Percentiles rank a stretch among this genome's conserved stretches.
Conservation (phyloP, 1,140 invertebrate species). For the Macrobrachium rosenbergii region DNA sequence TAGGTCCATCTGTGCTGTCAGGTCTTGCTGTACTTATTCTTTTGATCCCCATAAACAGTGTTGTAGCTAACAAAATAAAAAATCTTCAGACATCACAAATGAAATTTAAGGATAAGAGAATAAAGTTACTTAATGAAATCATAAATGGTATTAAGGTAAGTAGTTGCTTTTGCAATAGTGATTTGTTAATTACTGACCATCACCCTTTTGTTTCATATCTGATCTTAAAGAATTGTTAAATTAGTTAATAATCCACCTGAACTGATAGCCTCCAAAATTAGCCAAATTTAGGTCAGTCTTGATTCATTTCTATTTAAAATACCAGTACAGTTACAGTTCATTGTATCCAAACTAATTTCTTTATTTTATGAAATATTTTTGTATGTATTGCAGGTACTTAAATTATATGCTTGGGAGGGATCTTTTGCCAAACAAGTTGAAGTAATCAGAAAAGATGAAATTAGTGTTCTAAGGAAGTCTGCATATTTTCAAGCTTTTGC, state of each 20-base stretch:
- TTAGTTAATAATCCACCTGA: too few relatives aligned
- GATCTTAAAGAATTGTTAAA: too few relatives aligned
- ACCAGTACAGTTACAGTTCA: background rate
- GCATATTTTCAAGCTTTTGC: slow-evolving; percentile 62
- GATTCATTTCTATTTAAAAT: background rate
- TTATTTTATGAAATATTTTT: background rate
- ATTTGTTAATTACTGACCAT: background rate
- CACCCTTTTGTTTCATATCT: too few relatives aligned
- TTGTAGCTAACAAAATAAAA: slow-evolving; percentile 84
- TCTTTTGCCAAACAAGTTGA: slow-evolving; percentile 66
- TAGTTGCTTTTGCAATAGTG: background rate
- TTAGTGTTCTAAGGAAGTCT: slow-evolving; percentile 58
- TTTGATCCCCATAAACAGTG: slow-evolving; percentile 89
- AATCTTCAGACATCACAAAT: slow-evolving; percentile 86
- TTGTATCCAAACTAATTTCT: too few relatives aligned
- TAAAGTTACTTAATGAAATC: slow-evolving; percentile 95
- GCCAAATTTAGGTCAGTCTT: too few relatives aligned
- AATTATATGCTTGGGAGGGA: slow-evolving; percentile 68
- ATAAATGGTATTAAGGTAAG: slow-evolving; percentile 92
- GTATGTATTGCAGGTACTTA: slow-evolving; percentile 65
- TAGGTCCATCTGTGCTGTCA: slow-evolving; percentile 86
- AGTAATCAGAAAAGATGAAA: slow-evolving; percentile 65
- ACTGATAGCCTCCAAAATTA: too few relatives aligned
- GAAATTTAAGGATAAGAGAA: slow-evolving; percentile 91
- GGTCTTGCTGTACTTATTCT: slow-evolving; percentile 93